Base-by-base conservation (phyloP, 1,140 invertebrate genomes). In the Scaptomyza montana region DNA sequence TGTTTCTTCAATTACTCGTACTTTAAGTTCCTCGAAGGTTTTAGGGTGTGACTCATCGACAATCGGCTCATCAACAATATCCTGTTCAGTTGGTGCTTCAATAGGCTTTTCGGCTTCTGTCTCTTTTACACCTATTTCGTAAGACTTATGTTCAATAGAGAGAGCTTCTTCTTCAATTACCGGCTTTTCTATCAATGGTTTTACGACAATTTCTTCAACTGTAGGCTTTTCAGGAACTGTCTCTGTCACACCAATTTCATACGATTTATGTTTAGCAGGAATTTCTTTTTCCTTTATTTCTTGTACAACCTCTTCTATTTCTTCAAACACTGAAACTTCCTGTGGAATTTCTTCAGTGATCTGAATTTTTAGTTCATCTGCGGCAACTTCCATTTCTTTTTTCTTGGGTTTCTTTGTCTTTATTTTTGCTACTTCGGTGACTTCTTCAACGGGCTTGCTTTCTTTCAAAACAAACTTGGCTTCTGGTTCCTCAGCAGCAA, bases 351-450 rank as follows among this genome's bases (percentile, higher is more conserved):
- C 81, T 41, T 90, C 80, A 1, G 72, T 73, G 3, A 90, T 74
- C 12, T 66, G 36, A 8, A 86, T 90, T 19, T 85, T 89, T 0
- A 84, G 12, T 53, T 90, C 86, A 10, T 90, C 75, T n/a, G 80
- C 80, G 4, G 50, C 77, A 12, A 75, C 69, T 13, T 90, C 79
- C 54, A 75, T 85, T 2, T 76, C 60, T 65, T 87, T 91, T 77
- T 91, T 91, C 25, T 91, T 91, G 0, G 82, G 73, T 33, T 92
- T 91, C 50, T 89, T 91, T 5, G 86, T 91, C 62, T 92, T 91
- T 2, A 92, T 82, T 55, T 80, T 65, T 4, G 80, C 80, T 36
- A 75, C 77, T 67, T 91, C 84, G 2, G 78, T 69, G 12, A 91
- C 74, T 53, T 82, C 84, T 57, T 91, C 86, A 16, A 71, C 33